Evolutionary conservation across 2,888 invertebrate genomes (phyloP).

Genomic region (Cryptocephalus primarius): DNA sequence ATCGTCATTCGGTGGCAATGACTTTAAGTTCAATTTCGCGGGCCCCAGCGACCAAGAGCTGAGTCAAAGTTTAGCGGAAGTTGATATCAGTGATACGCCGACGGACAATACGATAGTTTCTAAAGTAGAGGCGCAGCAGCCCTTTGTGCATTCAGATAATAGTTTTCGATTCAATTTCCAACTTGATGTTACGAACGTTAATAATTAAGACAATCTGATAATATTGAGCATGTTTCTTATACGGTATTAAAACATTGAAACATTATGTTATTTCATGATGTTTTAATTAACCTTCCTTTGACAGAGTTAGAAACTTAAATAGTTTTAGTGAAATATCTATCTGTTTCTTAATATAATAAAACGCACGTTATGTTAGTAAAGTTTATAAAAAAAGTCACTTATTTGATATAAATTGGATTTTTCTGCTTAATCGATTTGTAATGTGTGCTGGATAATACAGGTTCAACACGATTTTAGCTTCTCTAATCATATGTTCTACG

Average conservation of each 20-base stretch:
- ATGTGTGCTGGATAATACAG: slow-evolving; percentile 28
- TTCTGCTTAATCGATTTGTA: slow-evolving; percentile 25
- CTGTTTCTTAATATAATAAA: too few species aligned
- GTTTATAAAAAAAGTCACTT: slow-evolving; percentile 22
- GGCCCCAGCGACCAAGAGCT: slow-evolving; percentile 6
- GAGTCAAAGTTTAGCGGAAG: too few species aligned
- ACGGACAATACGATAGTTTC: not conserved
- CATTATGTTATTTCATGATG: too few species aligned
- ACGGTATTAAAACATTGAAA: not conserved
- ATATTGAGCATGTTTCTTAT: not conserved
- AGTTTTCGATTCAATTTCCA: slow-evolving; percentile 58
- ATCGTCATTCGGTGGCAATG: slow-evolving; percentile 33
- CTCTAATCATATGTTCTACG: slow-evolving; percentile 25
- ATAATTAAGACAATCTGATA: not conserved
- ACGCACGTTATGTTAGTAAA: slow-evolving; percentile 9
- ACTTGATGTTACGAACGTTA: slow-evolving; percentile 1
- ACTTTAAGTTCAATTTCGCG: slow-evolving; percentile 46
- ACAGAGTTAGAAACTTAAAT: too few species aligned
- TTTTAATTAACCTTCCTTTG: too few species aligned
- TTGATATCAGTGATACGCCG: not conserved
- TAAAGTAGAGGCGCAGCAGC: slow-evolving; percentile 6
- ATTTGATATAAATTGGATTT: slow-evolving; percentile 27
- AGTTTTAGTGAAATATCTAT: too few species aligned
- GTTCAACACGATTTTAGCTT: slow-evolving; percentile 26
- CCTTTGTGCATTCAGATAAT: slow-evolving; percentile 40